Percentiles rank a stretch among this genome's conserved stretches.
These are phyloP conservation scores for Colostygia pectinataria DNA, from an alignment of 2,888 invertebrate genomes.

Conservation along the genomic window DNA sequence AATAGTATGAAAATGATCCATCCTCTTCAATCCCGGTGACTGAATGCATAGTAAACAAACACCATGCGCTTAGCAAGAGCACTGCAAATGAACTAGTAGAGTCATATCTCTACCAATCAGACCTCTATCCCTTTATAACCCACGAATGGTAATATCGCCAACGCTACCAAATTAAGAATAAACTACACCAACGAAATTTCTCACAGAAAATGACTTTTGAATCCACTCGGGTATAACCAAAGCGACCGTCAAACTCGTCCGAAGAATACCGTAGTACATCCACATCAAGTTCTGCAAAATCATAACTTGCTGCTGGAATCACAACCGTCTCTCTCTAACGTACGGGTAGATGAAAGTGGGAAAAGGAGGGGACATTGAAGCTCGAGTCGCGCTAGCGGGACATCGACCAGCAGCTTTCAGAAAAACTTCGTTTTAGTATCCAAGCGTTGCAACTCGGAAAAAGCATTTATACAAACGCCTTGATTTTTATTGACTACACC, in stretches of 20 bases:
- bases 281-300: conserved; percentile 76
- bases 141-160: conserved; percentile 53
- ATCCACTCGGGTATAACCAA: conserved; percentile 57
- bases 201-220: conserved; percentile 42
- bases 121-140: conserved; percentile 55
- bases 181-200: conserved; percentile 32
- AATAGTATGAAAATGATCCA: too few species aligned
- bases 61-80: conserved; percentile 16
- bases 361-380: conserved; percentile 57
- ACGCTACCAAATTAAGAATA: conserved; percentile 44
- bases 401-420: conserved; percentile 83
- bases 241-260: conserved; percentile 63
- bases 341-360: conserved; percentile 44
- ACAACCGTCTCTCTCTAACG: conserved; percentile 54
- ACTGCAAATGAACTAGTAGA: conserved; percentile 49
- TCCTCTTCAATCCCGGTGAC: too few species aligned
- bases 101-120: conserved; percentile 58
- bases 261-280: conserved; percentile 64
- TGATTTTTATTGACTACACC: too few species aligned
- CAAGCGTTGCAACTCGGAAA: conserved; percentile 61
- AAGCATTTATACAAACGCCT: not conserved
- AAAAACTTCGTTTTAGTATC: conserved; percentile 62
- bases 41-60: too few species aligned
- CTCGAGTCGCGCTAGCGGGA: conserved; percentile 77
- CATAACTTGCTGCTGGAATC: conserved; percentile 44